These are phyloP conservation scores for Bimastos eiseni DNA, from an alignment of 2,888 invertebrate genomes.

Conservation along the genomic window DNA sequence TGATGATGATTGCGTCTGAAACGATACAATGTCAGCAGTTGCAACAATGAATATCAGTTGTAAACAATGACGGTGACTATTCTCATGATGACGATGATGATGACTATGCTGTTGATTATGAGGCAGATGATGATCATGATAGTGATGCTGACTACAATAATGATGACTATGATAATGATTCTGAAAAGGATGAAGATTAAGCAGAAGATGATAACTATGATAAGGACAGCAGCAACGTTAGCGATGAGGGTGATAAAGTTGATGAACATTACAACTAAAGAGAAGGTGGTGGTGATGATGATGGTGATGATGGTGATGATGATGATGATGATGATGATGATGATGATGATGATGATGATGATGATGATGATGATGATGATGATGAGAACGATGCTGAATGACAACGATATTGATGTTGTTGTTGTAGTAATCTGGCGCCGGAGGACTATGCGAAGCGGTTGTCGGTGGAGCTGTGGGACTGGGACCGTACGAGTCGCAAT, in stretches of 20 bases:
- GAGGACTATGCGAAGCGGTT: slow-evolving; percentile 95
- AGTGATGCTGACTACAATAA: too few relatives aligned
- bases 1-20: too few relatives aligned
- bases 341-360: not conserved
- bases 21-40: too few relatives aligned
- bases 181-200: too few relatives aligned
- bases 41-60: too few relatives aligned
- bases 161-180: too few relatives aligned
- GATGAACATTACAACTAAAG: not conserved
- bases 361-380: not conserved
- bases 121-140: not conserved
- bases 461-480: slow-evolving; percentile 96
- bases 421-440: slow-evolving; percentile 36
- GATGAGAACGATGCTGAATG: not conserved
- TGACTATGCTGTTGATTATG: not conserved
- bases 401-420: not conserved
- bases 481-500: slow-evolving; percentile 98
- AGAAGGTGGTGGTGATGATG: not conserved
- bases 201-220: too few relatives aligned
- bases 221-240: not conserved
- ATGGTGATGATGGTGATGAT: not conserved
- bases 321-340: slow-evolving; percentile 1
- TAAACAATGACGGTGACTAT: too few relatives aligned
- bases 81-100: not conserved
- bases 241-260: not conserved